These are phyloP conservation scores for Idris sp. DNA, from an alignment of 1,140 invertebrate species.

Conservation along the genomic window DNA sequence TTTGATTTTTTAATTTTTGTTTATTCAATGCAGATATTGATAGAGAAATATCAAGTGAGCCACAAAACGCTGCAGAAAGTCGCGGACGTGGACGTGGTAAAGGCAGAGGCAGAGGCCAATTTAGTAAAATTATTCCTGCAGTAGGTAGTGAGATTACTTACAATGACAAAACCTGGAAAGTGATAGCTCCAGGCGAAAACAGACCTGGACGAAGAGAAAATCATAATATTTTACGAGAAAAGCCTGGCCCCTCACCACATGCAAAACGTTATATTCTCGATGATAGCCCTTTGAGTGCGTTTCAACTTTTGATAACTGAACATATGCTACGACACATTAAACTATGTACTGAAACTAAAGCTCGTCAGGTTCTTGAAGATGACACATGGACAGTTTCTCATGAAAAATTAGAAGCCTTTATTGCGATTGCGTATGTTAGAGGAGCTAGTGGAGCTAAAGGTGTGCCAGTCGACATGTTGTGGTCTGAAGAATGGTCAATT, in stretches of 20 bases:
- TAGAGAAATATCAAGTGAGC: no score
- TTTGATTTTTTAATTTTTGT: no score
- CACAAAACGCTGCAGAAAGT: no score
- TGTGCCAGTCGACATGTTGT: conserved; percentile 9
- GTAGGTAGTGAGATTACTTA: conserved; percentile 9
- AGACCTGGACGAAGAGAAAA: no score
- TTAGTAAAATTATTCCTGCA: conserved; percentile 5
- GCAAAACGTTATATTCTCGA: conserved; percentile 6
- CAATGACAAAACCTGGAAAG: conserved; percentile 11
- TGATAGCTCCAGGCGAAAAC: no score
- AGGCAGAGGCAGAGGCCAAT: conserved; percentile 2
- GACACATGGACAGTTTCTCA: conserved; percentile 16
- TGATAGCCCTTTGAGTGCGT: conserved; percentile 12
- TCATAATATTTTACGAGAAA: no score
- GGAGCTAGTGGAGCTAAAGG: conserved; percentile 16
- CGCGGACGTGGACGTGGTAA: no score
- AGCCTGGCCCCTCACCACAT: conserved; percentile 20
- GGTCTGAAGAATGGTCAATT: conserved; percentile 17
- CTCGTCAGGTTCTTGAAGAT: conserved; percentile 9
- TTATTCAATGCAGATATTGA: no score
- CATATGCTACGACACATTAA: conserved; percentile 37
- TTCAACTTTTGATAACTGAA: conserved; percentile 14
- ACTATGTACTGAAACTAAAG: conserved; percentile 31
- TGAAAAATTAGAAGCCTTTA: conserved; percentile 27
- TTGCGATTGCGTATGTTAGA: conserved; percentile 21